phyloP scores from a whole-genome alignment of 2,888 invertebrate genomes.

The Leucania comma region DNA sequence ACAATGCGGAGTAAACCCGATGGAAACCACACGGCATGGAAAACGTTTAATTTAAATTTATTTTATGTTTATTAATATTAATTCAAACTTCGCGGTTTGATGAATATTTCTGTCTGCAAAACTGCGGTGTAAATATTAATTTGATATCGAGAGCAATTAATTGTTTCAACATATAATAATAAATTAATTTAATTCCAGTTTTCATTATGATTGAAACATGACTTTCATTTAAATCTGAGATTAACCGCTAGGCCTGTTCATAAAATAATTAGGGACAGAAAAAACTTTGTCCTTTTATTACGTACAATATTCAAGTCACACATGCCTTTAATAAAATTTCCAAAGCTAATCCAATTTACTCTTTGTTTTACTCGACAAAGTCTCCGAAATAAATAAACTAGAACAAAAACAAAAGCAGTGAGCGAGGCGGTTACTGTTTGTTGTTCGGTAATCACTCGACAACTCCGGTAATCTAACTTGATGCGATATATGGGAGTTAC shows the following conservation, averaged over 20 bases:
- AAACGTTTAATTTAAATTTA: not conserved
- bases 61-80: not conserved
- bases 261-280: not conserved
- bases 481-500: slow-evolving; percentile 13
- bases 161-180: not conserved
- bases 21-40: not conserved
- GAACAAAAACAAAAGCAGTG: slow-evolving; percentile 10
- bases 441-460: slow-evolving; percentile 18
- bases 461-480: slow-evolving; percentile 46
- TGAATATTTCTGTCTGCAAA: not conserved
- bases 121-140: slow-evolving; percentile 14
- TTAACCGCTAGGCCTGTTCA: not conserved
- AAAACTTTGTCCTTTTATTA: not conserved
- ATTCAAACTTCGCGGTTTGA: slow-evolving; percentile 3
- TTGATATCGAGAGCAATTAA: slow-evolving; percentile 11
- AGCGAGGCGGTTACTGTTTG: not conserved
- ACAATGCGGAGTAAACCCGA: not conserved
- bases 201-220: not conserved
- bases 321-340: slow-evolving; percentile 19
- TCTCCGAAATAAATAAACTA: slow-evolving; percentile 23
- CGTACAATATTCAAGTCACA: slow-evolving; percentile 5
- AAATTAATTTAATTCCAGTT: not conserved
- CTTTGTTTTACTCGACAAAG: slow-evolving; percentile 7
- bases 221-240: not conserved
- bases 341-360: slow-evolving; percentile 16